A percentile compares a stretch with the other conserved stretches of the same genome.
phyloP scores from a whole-genome alignment of 2,797 vertebrate genomes.

The Pogoniulus pusillus region DNA sequence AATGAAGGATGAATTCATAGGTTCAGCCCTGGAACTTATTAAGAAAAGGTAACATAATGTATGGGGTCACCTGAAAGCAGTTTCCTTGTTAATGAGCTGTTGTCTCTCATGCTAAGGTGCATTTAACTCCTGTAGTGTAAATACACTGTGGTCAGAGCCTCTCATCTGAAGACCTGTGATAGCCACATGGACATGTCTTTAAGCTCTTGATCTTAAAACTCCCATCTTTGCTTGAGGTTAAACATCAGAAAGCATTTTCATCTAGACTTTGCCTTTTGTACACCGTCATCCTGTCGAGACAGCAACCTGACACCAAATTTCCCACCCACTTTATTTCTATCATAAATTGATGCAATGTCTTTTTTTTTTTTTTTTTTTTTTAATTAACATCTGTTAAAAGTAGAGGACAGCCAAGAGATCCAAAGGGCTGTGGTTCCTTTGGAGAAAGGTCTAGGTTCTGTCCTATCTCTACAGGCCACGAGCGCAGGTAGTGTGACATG shows the following conservation, averaged over 20 bases:
- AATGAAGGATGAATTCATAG: constrained; percentile 91
- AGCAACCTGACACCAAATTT: not conserved
- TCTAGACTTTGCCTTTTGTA: not conserved
- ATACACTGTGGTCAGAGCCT: not conserved
- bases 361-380: too few species aligned
- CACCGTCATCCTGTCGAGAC: not conserved
- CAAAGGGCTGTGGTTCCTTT: not conserved
- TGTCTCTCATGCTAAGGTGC: not conserved
- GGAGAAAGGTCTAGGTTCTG: not conserved
- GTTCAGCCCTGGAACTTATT: constrained; percentile 89
- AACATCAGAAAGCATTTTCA: constrained; percentile 19
- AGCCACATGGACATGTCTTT: not conserved
- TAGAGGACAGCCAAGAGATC: not conserved
- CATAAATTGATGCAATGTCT: not conserved
- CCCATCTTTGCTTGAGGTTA: not conserved
- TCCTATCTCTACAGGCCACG: not conserved
- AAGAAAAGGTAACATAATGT: constrained; percentile 85
- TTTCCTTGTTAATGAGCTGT: constrained; percentile 1
- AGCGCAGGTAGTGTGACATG: not conserved
- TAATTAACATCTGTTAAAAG: not conserved
- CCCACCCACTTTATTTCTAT: not conserved
- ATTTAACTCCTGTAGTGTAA: constrained; percentile 16
- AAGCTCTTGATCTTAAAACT: constrained; percentile 18
- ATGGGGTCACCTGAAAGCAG: constrained; percentile 26
- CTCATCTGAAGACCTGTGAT: not conserved